phyloP scores from a whole-genome alignment of 1,140 invertebrate species.

The Habropoda laboriosa region DNA sequence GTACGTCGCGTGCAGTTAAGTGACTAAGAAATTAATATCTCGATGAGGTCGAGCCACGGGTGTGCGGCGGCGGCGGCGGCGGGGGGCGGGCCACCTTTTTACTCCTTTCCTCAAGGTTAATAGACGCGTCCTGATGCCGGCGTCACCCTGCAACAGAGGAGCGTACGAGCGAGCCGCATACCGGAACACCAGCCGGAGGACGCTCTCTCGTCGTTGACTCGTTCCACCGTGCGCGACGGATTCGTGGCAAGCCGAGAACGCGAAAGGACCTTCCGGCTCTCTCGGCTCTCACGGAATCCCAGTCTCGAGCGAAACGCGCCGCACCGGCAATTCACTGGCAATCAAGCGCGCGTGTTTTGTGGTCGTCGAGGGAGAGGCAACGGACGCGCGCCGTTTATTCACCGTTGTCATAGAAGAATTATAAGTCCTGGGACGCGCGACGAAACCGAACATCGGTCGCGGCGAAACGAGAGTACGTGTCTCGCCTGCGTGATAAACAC shows the following conservation, averaged over 20 bases:
- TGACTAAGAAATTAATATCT: slow-evolving; percentile 81
- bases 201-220: slow-evolving; percentile 32
- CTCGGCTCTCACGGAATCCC: slow-evolving; percentile 21
- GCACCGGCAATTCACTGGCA: slow-evolving; percentile 74
- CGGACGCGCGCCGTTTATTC: slow-evolving; percentile 70
- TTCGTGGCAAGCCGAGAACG: slow-evolving; percentile 21
- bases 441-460: slow-evolving; percentile 15
- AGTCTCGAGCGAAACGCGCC: slow-evolving; percentile 60
- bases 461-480: slow-evolving; percentile 31
- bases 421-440: slow-evolving; percentile 60
- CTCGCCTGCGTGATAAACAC: slow-evolving; percentile 48
- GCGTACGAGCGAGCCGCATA: neutral
- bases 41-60: slow-evolving; percentile 74
- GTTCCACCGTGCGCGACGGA: slow-evolving; percentile 10
- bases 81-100: slow-evolving; percentile 4
- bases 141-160: neutral
- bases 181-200: neutral
- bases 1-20: slow-evolving; percentile 79
- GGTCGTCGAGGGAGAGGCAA: slow-evolving; percentile 65
- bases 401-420: slow-evolving; percentile 73
- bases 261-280: slow-evolving; percentile 13
- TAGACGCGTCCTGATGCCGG: slow-evolving; percentile 13
- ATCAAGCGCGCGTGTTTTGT: slow-evolving; percentile 75
- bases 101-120: slow-evolving; percentile 53
- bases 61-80: too few relatives aligned